Percentiles rank a stretch among this genome's conserved stretches.
Conservation (phyloP, 2,888 invertebrate genomes). For the Ephialtes manifestator region DNA sequence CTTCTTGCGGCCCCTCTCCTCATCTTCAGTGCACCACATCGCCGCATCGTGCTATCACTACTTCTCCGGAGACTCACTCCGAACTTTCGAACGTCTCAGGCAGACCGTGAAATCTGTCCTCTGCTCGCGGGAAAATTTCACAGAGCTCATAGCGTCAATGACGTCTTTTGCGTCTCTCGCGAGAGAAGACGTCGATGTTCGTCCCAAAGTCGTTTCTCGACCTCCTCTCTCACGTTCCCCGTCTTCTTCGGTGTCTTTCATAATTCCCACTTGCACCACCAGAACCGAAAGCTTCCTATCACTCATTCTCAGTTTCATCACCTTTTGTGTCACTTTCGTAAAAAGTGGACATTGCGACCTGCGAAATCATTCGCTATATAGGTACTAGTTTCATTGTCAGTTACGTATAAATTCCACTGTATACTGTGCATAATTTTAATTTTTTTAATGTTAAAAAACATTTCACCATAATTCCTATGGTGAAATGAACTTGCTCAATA, state of each 20-base stretch:
- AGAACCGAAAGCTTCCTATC: slow-evolving; percentile 15
- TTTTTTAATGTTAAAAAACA: no score
- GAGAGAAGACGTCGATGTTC: slow-evolving; percentile 51
- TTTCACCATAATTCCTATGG: no score
- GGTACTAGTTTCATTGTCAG: neutral
- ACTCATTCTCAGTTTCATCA: slow-evolving; percentile 26
- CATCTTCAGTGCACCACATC: slow-evolving; percentile 56
- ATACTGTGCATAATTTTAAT: neutral
- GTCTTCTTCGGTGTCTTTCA: neutral
- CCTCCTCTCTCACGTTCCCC: slow-evolving; percentile 5
- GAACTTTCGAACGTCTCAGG: slow-evolving; percentile 83
- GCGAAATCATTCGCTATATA: neutral
- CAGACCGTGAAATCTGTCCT: slow-evolving; percentile 83
- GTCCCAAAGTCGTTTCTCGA: slow-evolving; percentile 56
- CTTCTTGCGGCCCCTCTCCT: slow-evolving; percentile 39
- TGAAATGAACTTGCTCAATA: neutral
- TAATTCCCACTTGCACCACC: neutral
- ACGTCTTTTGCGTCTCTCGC: neutral
- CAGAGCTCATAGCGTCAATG: slow-evolving; percentile 67
- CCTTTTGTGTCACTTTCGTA: slow-evolving; percentile 27
- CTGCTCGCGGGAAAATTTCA: slow-evolving; percentile 75
- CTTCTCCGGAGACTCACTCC: slow-evolving; percentile 70
- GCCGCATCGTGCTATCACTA: slow-evolving; percentile 43
- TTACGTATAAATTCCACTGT: neutral
- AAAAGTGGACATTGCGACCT: slow-evolving; percentile 14